A percentile compares a stretch with the other conserved stretches of the same genome.
phyloP scores from a whole-genome alignment of 2,797 vertebrate genomes.

The Chelon labrosus region DNA sequence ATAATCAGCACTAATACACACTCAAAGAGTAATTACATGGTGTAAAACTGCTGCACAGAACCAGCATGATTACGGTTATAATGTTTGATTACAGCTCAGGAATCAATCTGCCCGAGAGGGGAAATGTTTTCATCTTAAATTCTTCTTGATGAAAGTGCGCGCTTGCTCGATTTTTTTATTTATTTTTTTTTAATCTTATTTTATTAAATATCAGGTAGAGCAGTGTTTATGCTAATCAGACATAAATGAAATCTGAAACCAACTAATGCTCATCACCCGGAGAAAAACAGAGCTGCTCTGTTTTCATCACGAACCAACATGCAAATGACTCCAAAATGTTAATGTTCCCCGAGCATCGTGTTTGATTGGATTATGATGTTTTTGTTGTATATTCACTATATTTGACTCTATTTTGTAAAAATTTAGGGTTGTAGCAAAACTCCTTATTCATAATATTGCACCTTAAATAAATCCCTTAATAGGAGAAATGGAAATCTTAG shows the following conservation, averaged over 20 bases:
- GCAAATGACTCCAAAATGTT: not conserved
- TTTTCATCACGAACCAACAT: not conserved
- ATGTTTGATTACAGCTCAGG: slow-evolving; percentile 27
- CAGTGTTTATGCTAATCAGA: not conserved
- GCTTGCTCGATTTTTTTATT: not conserved
- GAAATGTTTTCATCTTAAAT: slow-evolving; percentile 23
- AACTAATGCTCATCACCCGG: not conserved
- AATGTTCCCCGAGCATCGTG: not conserved
- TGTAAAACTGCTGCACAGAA: slow-evolving; percentile 31
- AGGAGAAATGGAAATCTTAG: not conserved
- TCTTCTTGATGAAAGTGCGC: not conserved
- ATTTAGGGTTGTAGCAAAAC: not conserved
- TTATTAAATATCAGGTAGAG: not conserved
- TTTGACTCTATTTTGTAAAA: not conserved
- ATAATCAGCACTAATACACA: slow-evolving; percentile 57
- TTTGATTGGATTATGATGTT: not conserved
- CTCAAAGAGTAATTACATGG: slow-evolving; percentile 54
- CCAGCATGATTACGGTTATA: slow-evolving; percentile 13
- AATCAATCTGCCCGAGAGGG: slow-evolving; percentile 9
- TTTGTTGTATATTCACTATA: not conserved
- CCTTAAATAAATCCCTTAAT: not conserved
- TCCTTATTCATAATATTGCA: not conserved
- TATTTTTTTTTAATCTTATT: too few relatives aligned
- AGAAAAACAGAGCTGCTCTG: not conserved
- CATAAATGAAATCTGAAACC: not conserved